Evolutionary conservation across 37 sponge, comb jelly and placozoan genomes (phyloP), one percentile per base, ranked within the genome.

Genomic region (Spongilla lacustris): DNA sequence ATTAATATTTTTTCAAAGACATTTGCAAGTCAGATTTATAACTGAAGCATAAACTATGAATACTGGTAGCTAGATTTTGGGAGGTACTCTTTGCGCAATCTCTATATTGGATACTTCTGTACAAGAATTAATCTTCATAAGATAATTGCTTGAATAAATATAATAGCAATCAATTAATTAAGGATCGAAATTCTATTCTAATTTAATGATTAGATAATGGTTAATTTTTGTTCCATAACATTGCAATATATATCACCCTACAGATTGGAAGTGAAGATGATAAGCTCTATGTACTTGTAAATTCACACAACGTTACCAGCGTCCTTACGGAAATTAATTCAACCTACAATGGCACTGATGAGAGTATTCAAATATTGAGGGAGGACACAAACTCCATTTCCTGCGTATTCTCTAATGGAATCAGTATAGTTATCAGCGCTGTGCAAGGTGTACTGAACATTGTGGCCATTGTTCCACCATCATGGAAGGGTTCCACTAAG

Each of bases 401-500:
- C 10, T 38, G 28, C 28, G 38, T n/a, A 36, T 33, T 73, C 25
- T 25, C 50, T 26, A 31, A 71, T 41, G 88, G 88, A 50, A 69
- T 87, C 21, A 35, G 36, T 8, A 35, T 75, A 23, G 29, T 71
- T 10, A 27, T 71, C 26, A 83, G 66, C 0, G 13, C 17, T 25
- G 69, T 21, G 12, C 21, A 31, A 12, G n/a, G 50, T 35, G 74
- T 38, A 12, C 50, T 24, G 8, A 68, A 38, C 23, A 41, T 66
- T 30, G 75, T 82, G 24, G 84, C 79, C 26, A 29, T 29, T 31
- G 31, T n/a, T 11, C 76, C 35, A n/a, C 28, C 73, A 72, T 66
- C 73, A 25, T 77, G 66, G 31, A 85, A 29, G 9, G 79, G 79
- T 36, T 33, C 50, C 34, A 89, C 84, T 13, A 27, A 35, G 12